Conservation (phyloP, 92 coral and sea anemone genomes). For the Actinernus sp. region DNA sequence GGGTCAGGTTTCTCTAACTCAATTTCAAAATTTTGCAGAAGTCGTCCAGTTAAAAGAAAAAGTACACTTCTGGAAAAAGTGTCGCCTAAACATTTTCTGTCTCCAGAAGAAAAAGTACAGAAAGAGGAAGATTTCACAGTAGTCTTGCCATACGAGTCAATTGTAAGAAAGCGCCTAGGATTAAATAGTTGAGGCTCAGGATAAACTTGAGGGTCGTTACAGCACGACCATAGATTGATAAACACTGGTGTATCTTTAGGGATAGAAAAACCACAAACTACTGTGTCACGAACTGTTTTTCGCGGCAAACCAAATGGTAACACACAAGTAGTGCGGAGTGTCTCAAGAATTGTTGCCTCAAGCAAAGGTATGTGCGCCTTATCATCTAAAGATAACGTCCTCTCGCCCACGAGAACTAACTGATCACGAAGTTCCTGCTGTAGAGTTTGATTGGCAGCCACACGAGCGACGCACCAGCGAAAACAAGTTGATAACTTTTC, state of each 20-base stretch:
- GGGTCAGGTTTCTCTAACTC: constrained; percentile 29
- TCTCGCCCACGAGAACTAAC: constrained; percentile 2
- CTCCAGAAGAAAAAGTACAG: constrained; percentile 62
- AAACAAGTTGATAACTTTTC: constrained; percentile 33
- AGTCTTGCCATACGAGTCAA: constrained; percentile 2
- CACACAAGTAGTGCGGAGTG: constrained; percentile 39
- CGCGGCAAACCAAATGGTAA: constrained; percentile 68
- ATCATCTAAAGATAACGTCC: background rate
- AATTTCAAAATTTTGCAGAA: constrained; percentile 26
- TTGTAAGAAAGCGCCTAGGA: constrained; percentile 60
- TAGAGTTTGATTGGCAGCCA: constrained; percentile 15
- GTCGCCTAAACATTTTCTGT: constrained; percentile 63
- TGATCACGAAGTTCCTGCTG: constrained; percentile 26
- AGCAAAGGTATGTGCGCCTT: constrained; percentile 25
- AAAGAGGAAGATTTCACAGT: constrained; percentile 6
- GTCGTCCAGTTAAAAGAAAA: constrained; percentile 32
- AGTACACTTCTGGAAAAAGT: constrained; percentile 39
- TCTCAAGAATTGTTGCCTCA: constrained; percentile 61
- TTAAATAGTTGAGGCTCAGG: constrained; percentile 41
- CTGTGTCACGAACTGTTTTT: constrained; percentile 56
- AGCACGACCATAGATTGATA: constrained; percentile 54
- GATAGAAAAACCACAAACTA: constrained; percentile 26
- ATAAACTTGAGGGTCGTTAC: constrained; percentile 42
- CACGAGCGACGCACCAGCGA: constrained; percentile 37
- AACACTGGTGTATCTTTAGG: constrained; percentile 67